phyloP scores from a whole-genome alignment of 2,113 vertebrate species.

The Agapornis roseicollis region DNA sequence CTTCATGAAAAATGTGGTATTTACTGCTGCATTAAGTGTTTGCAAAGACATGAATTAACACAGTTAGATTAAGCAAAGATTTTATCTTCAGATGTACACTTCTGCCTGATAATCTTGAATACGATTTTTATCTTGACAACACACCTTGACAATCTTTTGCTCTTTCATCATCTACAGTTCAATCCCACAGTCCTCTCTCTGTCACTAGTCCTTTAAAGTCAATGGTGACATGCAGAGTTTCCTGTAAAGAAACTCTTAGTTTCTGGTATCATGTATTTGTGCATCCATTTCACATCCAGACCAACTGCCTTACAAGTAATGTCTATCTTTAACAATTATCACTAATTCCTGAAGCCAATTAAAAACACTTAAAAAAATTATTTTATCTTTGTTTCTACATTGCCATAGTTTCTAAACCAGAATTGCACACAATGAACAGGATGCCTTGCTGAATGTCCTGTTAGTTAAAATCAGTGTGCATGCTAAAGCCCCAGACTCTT shows the following conservation, averaged over 20 bases:
- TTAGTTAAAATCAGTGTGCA: background rate
- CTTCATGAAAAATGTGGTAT: background rate
- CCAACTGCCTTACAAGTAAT: background rate
- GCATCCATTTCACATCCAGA: background rate
- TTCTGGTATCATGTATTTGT: background rate
- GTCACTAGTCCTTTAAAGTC: background rate
- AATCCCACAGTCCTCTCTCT: background rate
- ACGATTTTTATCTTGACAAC: background rate
- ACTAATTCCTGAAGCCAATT: background rate
- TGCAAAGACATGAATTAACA: background rate
- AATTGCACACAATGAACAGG: background rate
- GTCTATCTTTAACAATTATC: background rate
- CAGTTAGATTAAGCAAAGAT: background rate
- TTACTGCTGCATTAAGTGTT: background rate
- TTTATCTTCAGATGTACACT: background rate
- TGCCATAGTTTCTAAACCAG: background rate
- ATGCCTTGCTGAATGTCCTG: background rate
- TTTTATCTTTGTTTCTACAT: background rate
- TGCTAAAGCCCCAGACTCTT: background rate
- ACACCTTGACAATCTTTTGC: background rate
- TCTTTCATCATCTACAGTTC: background rate
- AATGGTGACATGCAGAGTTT: background rate
- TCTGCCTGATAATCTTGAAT: background rate
- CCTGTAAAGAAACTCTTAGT: background rate
- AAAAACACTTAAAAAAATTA: background rate